Evolutionary conservation across 1,140 invertebrate genomes (phyloP), one percentile per base, ranked within the genome.

Genomic region (Cyphomyrmex costatus): DNA sequence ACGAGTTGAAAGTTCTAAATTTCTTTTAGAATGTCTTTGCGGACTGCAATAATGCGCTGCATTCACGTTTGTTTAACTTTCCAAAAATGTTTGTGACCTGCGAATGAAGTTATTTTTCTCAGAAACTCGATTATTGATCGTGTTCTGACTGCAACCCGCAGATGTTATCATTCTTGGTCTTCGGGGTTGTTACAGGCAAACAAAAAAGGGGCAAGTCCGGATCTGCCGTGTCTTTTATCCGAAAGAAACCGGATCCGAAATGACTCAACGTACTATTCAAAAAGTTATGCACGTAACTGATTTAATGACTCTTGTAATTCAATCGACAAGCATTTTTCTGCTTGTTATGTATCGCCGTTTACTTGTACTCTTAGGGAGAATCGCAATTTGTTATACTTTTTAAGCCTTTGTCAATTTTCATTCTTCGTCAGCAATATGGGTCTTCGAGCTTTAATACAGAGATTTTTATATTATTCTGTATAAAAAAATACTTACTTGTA

Each of bases 101-200:
- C 14, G 27, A 66, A 24, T n/a, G 5, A 65, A 85, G 4, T 87
- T 30, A 73, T 42, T 58, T 73, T 82, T 84, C 21, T 78, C 27
- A 8, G 24, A 84, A 84, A 42, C 58, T 83, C 24, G 78, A 24
- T 14, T 87, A 85, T 87, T 53, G 87, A 88, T 87, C 87, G 53
- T 27, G 46, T 27, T 63, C 21, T 21, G 30, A 27, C 42, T 53
- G 68, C 24, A 60, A 65, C 27, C 36, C 33, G 19, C 49, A 33
- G 53, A 70, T 88, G 76, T 82, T 76, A 88, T 86, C 53, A 51
- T 19, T 27, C 56, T 56, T 30, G 30, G 14, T 49, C 68, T 58
- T 80, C 12, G 46, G 56, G 10, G 21, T 61, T 53, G 71, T 53
- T 53, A 16, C 12, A 33, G 12, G 42, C 42, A 33, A 71, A 77